Base-by-base conservation (phyloP, 1,140 invertebrate genomes). In the Drosophila baimaii region DNA sequence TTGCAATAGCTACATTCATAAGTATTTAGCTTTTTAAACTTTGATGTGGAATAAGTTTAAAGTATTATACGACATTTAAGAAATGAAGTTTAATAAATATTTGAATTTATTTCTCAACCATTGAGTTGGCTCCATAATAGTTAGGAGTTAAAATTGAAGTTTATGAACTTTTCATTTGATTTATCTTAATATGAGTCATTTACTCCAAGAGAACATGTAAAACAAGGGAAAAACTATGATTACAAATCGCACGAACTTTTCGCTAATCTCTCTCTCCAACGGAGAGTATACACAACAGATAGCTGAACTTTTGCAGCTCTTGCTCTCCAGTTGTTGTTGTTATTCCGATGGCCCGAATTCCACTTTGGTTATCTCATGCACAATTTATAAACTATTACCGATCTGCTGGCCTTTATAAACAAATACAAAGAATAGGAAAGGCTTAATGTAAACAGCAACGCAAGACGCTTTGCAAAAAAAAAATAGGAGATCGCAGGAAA, bases 401-500 rank as follows among this genome's bases (percentile, higher is more conserved):
- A 41, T 63, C 19, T 23, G 15, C 13, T 41, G 19, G 58, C 43
- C 21, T 29, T 46, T 33, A 43, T 31, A 55, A 37, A 52, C 52
- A 55, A 55, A 39, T 31, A 35, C 59, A n/a, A 68, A n/a, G n/a
- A 68, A 68, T 29, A 5, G n/a, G 17, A 4, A 65, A n/a, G 27
- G 5, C 27, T 12, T n/a, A 31, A 29, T 62, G 33, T 68, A 65
- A 68, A 68, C 65, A 68, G 12, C 23, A 52, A 17, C 54, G 37
- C 3, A 31, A 64, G 68, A 69, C 65, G 68, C 29, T 35, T 35
- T 5, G 12, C 43, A 29, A 65, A 65, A 68, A 51, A n/a, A 33
- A 46, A 39, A 15, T 29, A 4, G 13, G 41, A 41, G 9, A 25
- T 35, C 9, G 25, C 33, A 8, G 13, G 15, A 56, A 58, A 13